These are phyloP conservation scores for Oxytorus armatus DNA, from an alignment of 2,888 invertebrate genomes.

Conservation along the genomic window DNA sequence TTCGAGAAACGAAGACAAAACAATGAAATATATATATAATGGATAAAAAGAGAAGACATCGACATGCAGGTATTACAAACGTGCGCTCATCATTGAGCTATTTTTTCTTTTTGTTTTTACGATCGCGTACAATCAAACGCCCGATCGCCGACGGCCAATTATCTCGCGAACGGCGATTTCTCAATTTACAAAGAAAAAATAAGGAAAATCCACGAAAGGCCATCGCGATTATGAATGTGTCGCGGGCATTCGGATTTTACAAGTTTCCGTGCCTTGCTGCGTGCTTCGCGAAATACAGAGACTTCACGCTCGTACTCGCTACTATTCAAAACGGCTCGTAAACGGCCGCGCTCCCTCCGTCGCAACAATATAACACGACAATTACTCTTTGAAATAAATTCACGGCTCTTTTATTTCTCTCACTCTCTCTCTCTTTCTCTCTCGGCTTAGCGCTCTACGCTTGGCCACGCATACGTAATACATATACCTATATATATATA, in stretches of 20 bases:
- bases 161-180: too few species aligned
- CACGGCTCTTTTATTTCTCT: conserved; percentile 27
- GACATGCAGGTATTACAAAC: conserved; percentile 38
- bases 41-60: conserved; percentile 34
- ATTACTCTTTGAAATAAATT: conserved; percentile 62
- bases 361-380: conserved; percentile 47
- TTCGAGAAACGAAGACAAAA: conserved; percentile 19
- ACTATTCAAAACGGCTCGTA: background rate
- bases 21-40: background rate
- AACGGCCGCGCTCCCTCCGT: conserved; percentile 19
- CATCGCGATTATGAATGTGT: conserved; percentile 37
- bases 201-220: conserved; percentile 30
- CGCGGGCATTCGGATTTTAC: background rate
- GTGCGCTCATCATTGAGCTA: conserved; percentile 37
- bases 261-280: conserved; percentile 34
- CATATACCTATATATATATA: conserved; percentile 59
- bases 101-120: background rate
- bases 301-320: background rate
- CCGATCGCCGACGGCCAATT: conserved; percentile 32
- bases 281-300: conserved; percentile 36
- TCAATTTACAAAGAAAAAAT: conserved; percentile 6
- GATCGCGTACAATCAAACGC: conserved; percentile 1
- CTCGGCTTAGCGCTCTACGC: conserved; percentile 53
- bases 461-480: conserved; percentile 56
- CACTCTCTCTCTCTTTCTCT: conserved; percentile 33